Evolutionary conservation across 2,797 vertebrate genomes (phyloP).

Genomic region (Apodemus agrarius): DNA sequence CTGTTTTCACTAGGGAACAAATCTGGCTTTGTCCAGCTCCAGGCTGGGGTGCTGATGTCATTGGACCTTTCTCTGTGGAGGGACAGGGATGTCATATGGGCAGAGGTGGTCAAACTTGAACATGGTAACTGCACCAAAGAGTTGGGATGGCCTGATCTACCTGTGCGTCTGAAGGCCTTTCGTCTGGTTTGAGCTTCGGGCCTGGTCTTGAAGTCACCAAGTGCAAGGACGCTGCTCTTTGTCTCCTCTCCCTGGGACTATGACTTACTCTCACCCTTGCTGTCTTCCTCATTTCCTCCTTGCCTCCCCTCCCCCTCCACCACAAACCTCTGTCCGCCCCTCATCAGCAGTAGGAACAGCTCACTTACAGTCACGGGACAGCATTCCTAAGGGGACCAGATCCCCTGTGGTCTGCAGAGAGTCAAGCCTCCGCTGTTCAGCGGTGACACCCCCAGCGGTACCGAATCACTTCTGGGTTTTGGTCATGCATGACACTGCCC

Average conservation of each 20-base stretch:
- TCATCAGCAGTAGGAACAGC: not conserved
- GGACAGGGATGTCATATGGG: not conserved
- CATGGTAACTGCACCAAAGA: not conserved
- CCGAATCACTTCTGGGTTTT: not conserved
- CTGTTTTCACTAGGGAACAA: constrained; percentile 83
- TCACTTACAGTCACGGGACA: not conserved
- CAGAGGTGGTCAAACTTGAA: not conserved
- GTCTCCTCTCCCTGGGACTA: not conserved
- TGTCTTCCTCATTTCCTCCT: not conserved
- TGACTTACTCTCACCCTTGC: not conserved
- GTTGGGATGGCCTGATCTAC: not conserved
- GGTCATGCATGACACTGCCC: rapidly evolving
- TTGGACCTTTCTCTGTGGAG: not conserved
- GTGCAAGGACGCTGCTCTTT: not conserved
- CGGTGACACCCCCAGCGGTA: rapidly evolving
- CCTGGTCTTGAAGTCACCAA: not conserved
- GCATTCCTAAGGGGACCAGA: not conserved
- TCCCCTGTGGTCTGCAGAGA: not conserved
- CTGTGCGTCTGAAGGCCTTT: not conserved
- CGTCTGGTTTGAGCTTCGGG: not conserved
- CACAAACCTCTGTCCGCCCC: not conserved
- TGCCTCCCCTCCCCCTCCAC: not conserved
- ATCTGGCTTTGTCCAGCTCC: constrained; percentile 84
- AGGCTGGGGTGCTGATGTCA: constrained; percentile 25
- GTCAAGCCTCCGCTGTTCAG: not conserved